phyloP scores from a whole-genome alignment of 2,113 vertebrate species.

The Pavo muticus region DNA sequence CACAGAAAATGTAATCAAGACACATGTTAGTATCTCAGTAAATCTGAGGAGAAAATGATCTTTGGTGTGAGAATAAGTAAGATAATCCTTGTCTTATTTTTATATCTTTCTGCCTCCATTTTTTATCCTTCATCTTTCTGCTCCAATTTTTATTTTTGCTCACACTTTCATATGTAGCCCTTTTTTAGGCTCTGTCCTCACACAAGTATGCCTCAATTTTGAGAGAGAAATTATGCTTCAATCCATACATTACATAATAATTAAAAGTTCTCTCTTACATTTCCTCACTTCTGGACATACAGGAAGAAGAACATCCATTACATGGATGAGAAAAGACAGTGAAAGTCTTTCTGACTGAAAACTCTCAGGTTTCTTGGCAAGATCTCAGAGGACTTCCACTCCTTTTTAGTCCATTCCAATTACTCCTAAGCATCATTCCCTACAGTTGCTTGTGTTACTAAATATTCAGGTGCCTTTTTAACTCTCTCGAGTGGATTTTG shows the following conservation, averaged over 20 bases:
- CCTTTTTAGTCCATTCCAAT: neutral
- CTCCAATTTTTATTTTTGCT: neutral
- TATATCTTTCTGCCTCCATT: neutral
- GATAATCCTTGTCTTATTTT: neutral
- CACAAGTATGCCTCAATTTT: neutral
- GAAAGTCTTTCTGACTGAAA: neutral
- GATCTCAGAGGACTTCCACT: neutral
- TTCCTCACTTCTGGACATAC: neutral
- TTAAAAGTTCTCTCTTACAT: neutral
- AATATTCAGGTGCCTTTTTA: neutral
- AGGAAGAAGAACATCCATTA: neutral
- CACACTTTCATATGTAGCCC: neutral
- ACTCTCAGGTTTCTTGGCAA: neutral
- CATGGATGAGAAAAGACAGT: neutral
- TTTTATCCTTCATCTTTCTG: neutral
- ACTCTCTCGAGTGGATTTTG: neutral
- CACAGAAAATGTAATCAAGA: neutral
- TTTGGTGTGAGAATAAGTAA: neutral
- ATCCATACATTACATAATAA: neutral
- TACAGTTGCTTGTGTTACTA: neutral
- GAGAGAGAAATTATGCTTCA: neutral
- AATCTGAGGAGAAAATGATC: neutral
- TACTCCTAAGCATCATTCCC: neutral
- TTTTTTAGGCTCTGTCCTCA: neutral
- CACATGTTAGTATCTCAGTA: neutral